Evolutionary conservation across 2,113 vertebrate genomes (phyloP), one percentile per base, ranked within the genome.

Genomic region (Baryphthengus martii): DNA sequence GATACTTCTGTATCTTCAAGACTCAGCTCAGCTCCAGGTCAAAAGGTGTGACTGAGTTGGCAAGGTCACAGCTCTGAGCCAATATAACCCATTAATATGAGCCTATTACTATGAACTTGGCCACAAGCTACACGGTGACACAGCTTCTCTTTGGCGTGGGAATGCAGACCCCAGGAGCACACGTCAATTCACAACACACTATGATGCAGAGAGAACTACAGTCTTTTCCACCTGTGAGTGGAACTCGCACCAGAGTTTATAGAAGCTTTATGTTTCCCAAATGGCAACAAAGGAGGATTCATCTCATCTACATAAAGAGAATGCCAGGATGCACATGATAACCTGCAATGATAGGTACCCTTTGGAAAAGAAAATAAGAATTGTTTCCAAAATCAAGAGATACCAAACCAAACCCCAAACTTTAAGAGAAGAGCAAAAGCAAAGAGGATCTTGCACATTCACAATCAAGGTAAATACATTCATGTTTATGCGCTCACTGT

Each of bases 91-190:
- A 56, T 65, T 79, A 72, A 73, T 79, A 82, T 35, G 13, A 87
- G 59, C 29, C 45, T 73, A 26, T 70, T 58, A 79, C 17, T 28
- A 33, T 26, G 59, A 6, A n/a, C 82, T 95, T 94, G 85, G 59
- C 37, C 42, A 45, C 67, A 50, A 28, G 21, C 28, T 47, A 37
- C 1, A 0, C 5, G 28, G 58, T 73, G 70, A 83, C 2, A 3
- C 21, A 37, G 12, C 44, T 87, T 55, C 65, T 85, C 18, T 84
- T 93, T 78, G 68, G 26, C 68, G 81, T 91, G 52, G 65, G 93
- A 78, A 78, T 12, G 29, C 10, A 73, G 25, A 61, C 13, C 33
- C 20, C 37, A n/a, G 66, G 8, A 79, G 47, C 26, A 52, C 47
- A 56, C 0, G 1, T 17, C 33, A 56, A 11, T 52, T 42, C 33